A percentile compares a stretch with the other conserved stretches of the same genome.
Evolutionary conservation across 2,888 invertebrate species (phyloP).

Genomic region (Drosophila nr. perissopoda): DNA sequence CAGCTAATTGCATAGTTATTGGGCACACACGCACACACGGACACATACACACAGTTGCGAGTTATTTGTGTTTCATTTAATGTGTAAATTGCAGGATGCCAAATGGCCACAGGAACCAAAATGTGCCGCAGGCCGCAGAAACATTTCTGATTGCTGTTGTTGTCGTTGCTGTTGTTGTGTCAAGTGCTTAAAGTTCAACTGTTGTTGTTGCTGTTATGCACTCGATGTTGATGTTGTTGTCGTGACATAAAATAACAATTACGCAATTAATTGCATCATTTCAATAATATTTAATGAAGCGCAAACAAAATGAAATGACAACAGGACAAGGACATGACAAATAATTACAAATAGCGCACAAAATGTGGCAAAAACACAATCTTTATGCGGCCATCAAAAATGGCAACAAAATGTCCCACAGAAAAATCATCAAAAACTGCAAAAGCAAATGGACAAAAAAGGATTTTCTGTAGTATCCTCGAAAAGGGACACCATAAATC

Average conservation of each 20-base stretch:
- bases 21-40: conserved; percentile 16
- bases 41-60: conserved; percentile 41
- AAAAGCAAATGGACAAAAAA: conserved; percentile 38
- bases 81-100: conserved; percentile 69
- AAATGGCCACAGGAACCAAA: conserved; percentile 52
- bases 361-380: conserved; percentile 21
- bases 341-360: conserved; percentile 64
- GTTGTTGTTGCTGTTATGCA: conserved; percentile 22
- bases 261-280: conserved; percentile 80
- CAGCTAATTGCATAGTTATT: conserved; percentile 70
- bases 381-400: conserved; percentile 16
- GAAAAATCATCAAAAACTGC: conserved; percentile 5
- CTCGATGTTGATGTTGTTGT: conserved; percentile 26
- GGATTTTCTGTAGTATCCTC: conserved; percentile 21
- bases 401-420: conserved; percentile 6
- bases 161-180: conserved; percentile 48
- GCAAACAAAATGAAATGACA: conserved; percentile 77
- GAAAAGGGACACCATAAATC: conserved; percentile 69
- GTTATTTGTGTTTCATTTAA: conserved; percentile 78
- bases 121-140: conserved; percentile 38
- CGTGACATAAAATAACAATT: conserved; percentile 78
- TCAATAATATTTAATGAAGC: conserved; percentile 81
- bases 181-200: conserved; percentile 67
- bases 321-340: conserved; percentile 54
- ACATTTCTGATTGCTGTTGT: conserved; percentile 8